Evolutionary conservation across 2,888 invertebrate species (phyloP).

Genomic region (Parnassius glacialis): DNA sequence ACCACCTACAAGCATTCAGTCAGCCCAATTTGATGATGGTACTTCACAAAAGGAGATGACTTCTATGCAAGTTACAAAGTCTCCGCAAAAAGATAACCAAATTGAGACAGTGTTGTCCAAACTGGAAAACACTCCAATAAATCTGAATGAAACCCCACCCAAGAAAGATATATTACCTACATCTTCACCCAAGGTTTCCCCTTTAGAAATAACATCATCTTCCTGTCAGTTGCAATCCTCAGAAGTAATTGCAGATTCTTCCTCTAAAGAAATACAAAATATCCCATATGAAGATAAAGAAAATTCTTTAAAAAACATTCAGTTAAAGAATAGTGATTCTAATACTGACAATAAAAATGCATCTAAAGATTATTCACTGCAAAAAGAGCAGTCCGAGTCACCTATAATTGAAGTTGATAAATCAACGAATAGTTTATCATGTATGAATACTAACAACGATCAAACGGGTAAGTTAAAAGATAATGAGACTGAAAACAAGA

Average conservation of each 20-base stretch:
- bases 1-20: conserved; percentile 1
- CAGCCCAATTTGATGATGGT: conserved; percentile 6
- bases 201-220: conserved; percentile 6
- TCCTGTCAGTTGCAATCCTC: background rate
- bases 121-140: background rate
- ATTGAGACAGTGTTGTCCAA: background rate
- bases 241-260: conserved; percentile 14
- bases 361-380: conserved; percentile 7
- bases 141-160: background rate
- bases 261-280: background rate
- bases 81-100: conserved; percentile 2
- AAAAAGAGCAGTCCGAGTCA: background rate
- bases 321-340: conserved; percentile 1
- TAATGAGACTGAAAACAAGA: conserved; percentile 27
- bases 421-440: conserved; percentile 2
- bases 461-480: background rate
- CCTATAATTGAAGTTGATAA: background rate
- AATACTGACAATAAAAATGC: conserved; percentile 18
- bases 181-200: conserved; percentile 1
- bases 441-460: background rate
- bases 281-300: background rate
- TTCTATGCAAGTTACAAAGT: background rate
- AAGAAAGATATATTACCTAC: conserved; percentile 2
- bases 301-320: conserved; percentile 6
- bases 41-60: background rate